These are phyloP conservation scores for Corythoichthys haematopterus DNA, from an alignment of 2,113 vertebrate species.

Conservation along the genomic window DNA sequence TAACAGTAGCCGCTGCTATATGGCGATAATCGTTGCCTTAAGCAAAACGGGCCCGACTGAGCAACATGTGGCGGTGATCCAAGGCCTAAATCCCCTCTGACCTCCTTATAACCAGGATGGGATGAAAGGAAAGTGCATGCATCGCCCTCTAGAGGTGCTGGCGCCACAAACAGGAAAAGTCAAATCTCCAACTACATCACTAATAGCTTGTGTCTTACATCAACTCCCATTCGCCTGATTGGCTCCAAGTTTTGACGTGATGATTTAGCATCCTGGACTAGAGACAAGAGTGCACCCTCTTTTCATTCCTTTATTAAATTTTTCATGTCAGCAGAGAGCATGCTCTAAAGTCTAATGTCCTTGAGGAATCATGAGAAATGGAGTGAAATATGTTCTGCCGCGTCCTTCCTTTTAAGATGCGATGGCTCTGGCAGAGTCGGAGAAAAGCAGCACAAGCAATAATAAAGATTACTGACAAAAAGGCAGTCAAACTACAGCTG, in stretches of 20 bases:
- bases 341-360: conserved; percentile 53
- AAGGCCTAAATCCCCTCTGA: conserved; percentile 66
- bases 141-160: conserved; percentile 57
- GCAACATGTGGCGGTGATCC: conserved; percentile 62
- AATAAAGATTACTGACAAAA: conserved; percentile 52
- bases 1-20: conserved; percentile 54
- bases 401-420: conserved; percentile 45
- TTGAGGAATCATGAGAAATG: conserved; percentile 49
- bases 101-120: conserved; percentile 49
- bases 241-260: conserved; percentile 11
- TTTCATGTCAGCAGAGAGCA: conserved; percentile 46
- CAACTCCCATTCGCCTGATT: conserved; percentile 26
- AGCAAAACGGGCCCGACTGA: conserved; percentile 57
- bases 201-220: conserved; percentile 31
- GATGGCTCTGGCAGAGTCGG: conserved; percentile 40
- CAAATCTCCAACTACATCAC: conserved; percentile 32
- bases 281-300: conserved; percentile 5
- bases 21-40: conserved; percentile 63
- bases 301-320: conserved; percentile 41
- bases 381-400: conserved; percentile 51
- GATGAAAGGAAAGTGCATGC: conserved; percentile 58
- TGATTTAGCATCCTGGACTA: conserved; percentile 27
- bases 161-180: conserved; percentile 43
- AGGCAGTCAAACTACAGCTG: conserved; percentile 23
- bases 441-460: conserved; percentile 44